phyloP scores from a whole-genome alignment of 2,797 vertebrate genomes.

The Pseudochirops corinnae region DNA sequence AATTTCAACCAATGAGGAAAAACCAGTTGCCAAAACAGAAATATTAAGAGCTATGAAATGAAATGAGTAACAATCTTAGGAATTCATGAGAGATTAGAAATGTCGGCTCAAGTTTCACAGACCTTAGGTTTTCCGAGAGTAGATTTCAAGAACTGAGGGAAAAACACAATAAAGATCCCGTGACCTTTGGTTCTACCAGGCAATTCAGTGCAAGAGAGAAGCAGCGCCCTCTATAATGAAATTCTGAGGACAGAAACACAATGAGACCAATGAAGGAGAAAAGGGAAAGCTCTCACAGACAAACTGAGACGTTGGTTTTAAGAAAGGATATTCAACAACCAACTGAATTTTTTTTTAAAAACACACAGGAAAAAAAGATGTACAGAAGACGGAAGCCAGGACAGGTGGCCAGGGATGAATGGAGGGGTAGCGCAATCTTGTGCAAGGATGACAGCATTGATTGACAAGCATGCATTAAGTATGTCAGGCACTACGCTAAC shows the following conservation, averaged over 20 bases:
- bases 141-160: neutral
- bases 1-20: neutral
- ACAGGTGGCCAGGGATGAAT: neutral
- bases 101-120: neutral
- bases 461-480: neutral
- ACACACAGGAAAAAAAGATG: neutral
- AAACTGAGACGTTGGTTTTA: neutral
- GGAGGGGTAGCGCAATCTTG: neutral
- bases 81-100: neutral
- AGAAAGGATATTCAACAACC: neutral
- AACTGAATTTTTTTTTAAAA: neutral
- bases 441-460: neutral
- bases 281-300: neutral
- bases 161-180: neutral
- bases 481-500: neutral
- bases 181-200: neutral
- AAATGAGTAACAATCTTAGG: neutral
- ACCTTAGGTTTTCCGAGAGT: neutral
- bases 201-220: neutral
- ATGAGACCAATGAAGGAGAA: neutral
- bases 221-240: neutral
- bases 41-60: neutral
- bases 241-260: neutral
- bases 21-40: neutral
- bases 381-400: neutral